These are phyloP conservation scores for Xenentodon cancila DNA, from an alignment of 2,797 vertebrate species.

Conservation along the genomic window DNA sequence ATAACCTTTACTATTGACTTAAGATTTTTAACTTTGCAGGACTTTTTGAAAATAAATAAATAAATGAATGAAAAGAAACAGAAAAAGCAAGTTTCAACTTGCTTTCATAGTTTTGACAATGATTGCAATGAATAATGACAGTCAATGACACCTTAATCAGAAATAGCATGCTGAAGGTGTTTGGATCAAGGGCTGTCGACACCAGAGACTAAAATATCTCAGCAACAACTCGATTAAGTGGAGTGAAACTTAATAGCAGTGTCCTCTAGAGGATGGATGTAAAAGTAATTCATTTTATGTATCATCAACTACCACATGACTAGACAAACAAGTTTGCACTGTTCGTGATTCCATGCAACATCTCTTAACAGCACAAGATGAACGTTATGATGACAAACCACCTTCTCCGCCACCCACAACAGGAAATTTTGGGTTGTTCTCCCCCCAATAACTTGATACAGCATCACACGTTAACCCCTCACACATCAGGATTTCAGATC, in stretches of 20 bases:
- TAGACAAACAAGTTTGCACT: no score
- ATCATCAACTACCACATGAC: no score
- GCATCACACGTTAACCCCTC: not conserved
- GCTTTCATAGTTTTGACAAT: slow-evolving; percentile 1
- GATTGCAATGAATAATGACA: not conserved
- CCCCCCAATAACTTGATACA: no score
- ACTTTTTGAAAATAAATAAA: not conserved
- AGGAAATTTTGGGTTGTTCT: no score
- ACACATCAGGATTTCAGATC: not conserved
- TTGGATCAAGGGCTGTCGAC: not conserved
- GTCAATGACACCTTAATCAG: not conserved
- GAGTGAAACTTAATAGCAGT: not conserved
- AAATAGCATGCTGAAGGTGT: not conserved
- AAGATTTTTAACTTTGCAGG: not conserved
- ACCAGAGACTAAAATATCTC: not conserved
- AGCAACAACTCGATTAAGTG: not conserved
- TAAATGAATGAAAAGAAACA: no score
- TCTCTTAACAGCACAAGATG: no score
- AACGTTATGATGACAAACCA: no score
- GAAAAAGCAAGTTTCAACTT: no score
- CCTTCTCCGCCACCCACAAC: no score
- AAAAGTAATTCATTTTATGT: not conserved
- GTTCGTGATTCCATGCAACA: no score
- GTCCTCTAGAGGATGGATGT: not conserved
- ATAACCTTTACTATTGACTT: not conserved